Evolutionary conservation across 2,888 invertebrate species (phyloP), one percentile per base, ranked within the genome.

Genomic region (Zaprionus lineosus): DNA sequence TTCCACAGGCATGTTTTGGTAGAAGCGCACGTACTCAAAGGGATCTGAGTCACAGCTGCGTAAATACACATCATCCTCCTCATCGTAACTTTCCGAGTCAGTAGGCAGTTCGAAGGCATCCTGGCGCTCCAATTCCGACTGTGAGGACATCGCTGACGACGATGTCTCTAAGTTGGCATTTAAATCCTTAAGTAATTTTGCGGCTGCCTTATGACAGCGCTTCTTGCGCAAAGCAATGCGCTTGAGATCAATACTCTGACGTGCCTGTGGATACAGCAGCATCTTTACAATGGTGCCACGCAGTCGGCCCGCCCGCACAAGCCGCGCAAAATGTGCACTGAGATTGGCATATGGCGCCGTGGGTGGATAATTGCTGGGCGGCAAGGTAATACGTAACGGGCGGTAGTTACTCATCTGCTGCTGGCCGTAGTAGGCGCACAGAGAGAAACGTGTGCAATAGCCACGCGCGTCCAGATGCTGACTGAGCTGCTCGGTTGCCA

Each of bases 341-440:
- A 96, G 91, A 67, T 93, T 93, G 74, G 94, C 93, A 89, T 95
- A 96, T 16, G 95, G 95, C 41, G 95, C 93, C 72, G 94, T 93
- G 81, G 94, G 92, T 86, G 94, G 94, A 91, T 94, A 94, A 90
- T 93, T 94, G 90, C 93, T 92, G 69, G 95, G 94, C 67, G 95
- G 94, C 84, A 94, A 91, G 48, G 93, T 93, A 74, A 93, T 61
- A 46, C 78, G 75, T 3, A 33, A 34, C 1, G 50, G 36, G 5
- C 47, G 57, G 26, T 43, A 31, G 14, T 41, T 15, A 2, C 24
- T 24, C 0, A 16, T 28, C 8, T 26, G 28, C 6, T 24, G 37
- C 5, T 37, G 55, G 44, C 26, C 51, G 74, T 91, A 91, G 86
- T 91, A 92, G 69, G 89, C 89, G 74, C 92, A 88, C 61, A 92